Evolutionary conservation across 53 echinoderm and acorn worm species (phyloP).

Genomic region (Echinarachnius parma): DNA sequence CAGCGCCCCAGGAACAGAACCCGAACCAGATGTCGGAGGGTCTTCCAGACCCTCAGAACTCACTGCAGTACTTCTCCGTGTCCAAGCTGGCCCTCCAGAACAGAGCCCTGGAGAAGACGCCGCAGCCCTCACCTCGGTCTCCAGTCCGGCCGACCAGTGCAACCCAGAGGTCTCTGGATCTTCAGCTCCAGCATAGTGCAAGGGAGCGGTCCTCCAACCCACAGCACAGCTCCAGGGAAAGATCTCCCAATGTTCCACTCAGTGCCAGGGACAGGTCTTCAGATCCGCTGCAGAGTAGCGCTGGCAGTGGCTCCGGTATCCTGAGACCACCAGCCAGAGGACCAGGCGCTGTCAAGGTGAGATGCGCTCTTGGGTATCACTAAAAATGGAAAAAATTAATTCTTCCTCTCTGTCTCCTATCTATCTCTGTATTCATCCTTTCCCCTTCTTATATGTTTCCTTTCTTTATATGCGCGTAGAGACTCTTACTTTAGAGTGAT

Average conservation of each 20-base stretch:
- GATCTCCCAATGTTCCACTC: too few species aligned
- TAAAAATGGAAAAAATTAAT: too few species aligned
- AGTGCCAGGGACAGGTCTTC: background rate
- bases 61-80: slow-evolving; percentile 61
- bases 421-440: too few species aligned
- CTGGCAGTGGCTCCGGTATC: background rate
- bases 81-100: slow-evolving; percentile 66
- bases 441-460: too few species aligned
- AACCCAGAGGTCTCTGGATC: too few species aligned
- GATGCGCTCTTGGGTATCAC: too few species aligned
- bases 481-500: too few species aligned
- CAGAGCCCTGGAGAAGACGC: slow-evolving; percentile 24
- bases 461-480: too few species aligned
- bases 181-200: too few species aligned
- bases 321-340: slow-evolving; percentile 1
- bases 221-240: background rate
- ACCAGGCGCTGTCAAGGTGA: slow-evolving; percentile 8
- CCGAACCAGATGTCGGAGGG: too few species aligned
- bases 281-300: background rate
- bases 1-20: slow-evolving; percentile 22
- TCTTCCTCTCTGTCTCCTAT: too few species aligned
- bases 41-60: slow-evolving; percentile 42
- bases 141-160: background rate
- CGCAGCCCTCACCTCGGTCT: slow-evolving; percentile 11
- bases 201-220: background rate